Evolutionary conservation across 2,888 invertebrate species (phyloP).

Genomic region (Pristionchus japonicus): DNA sequence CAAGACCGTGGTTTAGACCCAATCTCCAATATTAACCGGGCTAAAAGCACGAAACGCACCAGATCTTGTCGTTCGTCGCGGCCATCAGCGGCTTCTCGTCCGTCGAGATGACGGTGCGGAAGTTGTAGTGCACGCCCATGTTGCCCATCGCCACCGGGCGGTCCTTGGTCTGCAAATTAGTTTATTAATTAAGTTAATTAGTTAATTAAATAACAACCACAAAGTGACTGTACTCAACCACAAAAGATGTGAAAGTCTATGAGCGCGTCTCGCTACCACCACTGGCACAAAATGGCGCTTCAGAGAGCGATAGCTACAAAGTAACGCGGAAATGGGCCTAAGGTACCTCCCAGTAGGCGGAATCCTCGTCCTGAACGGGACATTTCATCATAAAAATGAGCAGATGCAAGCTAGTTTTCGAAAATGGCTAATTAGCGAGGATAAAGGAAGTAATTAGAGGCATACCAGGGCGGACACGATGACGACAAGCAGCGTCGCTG

Average conservation of each 20-base stretch:
- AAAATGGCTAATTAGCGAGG: not conserved
- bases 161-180: not conserved
- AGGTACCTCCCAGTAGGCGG: too few relatives aligned
- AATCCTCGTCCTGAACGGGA: not conserved
- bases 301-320: not conserved
- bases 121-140: conserved; percentile 60
- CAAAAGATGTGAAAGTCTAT: not conserved
- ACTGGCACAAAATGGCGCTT: not conserved
- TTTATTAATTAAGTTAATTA: not conserved
- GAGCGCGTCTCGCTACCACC: not conserved
- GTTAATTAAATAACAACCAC: not conserved
- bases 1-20: too few relatives aligned
- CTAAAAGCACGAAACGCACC: too few relatives aligned
- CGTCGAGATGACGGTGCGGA: conserved; percentile 55
- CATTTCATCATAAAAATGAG: not conserved
- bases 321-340: not conserved
- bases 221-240: not conserved
- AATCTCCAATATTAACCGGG: too few relatives aligned
- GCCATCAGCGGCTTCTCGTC: conserved; percentile 51
- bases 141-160: conserved; percentile 59
- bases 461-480: not conserved
- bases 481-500: conserved; percentile 4
- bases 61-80: too few relatives aligned
- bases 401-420: not conserved
- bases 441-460: not conserved